Evolutionary conservation across 2,888 invertebrate species (phyloP), one percentile per base, ranked within the genome.

Genomic region (Oscheius sp.): DNA sequence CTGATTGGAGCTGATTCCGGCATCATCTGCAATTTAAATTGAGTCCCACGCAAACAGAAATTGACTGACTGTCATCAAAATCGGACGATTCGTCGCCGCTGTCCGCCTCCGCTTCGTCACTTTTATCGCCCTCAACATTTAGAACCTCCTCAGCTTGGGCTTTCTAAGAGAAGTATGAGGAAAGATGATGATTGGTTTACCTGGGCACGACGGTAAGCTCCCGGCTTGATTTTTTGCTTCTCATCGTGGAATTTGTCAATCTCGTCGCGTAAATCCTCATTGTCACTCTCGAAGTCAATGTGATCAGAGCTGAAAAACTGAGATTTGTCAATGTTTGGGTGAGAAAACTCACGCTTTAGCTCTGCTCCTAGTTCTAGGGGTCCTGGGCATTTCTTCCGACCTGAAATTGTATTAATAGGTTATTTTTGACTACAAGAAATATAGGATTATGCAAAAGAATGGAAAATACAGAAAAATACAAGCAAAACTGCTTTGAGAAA

Each of bases 1-100:
- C n/a, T 89, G 88, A 75, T 89, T 89, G 7, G 87, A 85, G 53
- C 82, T 82, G 62, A 78, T 76, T 68, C 75, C 81, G 73, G 21
- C 32, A 72, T 74, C 59, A 37, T 70, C 59, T 74, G 11, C 50
- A 72, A 50, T 35, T n/a, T 11, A 42, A 9, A 42, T 4, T 47
- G 29, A n/a, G 21, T 47, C 29, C 13, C 0, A 21, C 1, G 47
- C n/a, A 60, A 58, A 1, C n/a, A 35, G 37, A 33, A 10, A 47
- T 5, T 48, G n/a, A 4, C 63, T 7, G 33, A 68, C 68, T 55
- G 13, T 65, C 53, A 51, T 59, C 82, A 72, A 82, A 82, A 62
- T 80, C 82, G n/a, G 77, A 77, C 1, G 74, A 84, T 63, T 74
- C 74, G 3, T 80, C 79, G 13, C 76, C 73, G n/a, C 71, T 76